A percentile compares a stretch with the other conserved stretches of the same genome.
Evolutionary conservation across 2,113 vertebrate genomes (phyloP).

Genomic region (Baryphthengus martii): DNA sequence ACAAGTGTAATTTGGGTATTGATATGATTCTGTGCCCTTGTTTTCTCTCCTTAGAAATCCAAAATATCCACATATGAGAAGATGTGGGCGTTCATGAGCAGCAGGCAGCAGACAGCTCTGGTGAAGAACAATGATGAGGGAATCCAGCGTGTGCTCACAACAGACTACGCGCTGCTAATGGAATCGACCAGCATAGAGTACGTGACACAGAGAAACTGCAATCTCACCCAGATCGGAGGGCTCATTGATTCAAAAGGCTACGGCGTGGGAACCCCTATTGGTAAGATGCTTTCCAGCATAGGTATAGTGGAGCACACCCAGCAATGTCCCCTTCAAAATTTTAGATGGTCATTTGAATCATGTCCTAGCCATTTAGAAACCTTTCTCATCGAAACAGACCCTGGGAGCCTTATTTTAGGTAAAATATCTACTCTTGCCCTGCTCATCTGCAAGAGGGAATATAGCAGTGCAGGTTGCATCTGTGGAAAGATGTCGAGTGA

Average conservation of each 20-base stretch:
- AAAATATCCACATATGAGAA: conserved; percentile 98
- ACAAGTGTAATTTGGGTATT: neutral
- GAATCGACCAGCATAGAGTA: conserved; percentile 98
- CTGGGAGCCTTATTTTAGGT: neutral
- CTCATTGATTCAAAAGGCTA: conserved; percentile 98
- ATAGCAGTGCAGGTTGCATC: neutral
- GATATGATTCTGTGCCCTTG: neutral
- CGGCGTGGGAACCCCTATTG: conserved; percentile 95
- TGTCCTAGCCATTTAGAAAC: neutral
- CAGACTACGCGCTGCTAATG: conserved; percentile 95
- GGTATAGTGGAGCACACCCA: neutral
- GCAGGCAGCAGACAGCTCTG: conserved; percentile 91
- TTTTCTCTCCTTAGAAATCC: conserved; percentile 83
- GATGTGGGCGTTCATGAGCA: conserved; percentile 99
- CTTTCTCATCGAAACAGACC: neutral
- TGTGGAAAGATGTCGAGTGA: neutral
- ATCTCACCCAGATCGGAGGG: conserved; percentile 97
- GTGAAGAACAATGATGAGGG: conserved; percentile 94
- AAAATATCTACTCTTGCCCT: neutral
- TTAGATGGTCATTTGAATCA: accelerated
- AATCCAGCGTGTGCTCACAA: conserved; percentile 92
- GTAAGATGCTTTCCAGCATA: conserved; percentile 71
- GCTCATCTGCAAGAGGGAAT: neutral
- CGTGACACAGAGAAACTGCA: conserved; percentile 97
- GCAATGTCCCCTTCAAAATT: neutral